Percentiles rank a stretch among this genome's conserved stretches.
These are phyloP conservation scores for Anolis apletophallus DNA, from an alignment of 2,797 vertebrate species.

Conservation along the genomic window DNA sequence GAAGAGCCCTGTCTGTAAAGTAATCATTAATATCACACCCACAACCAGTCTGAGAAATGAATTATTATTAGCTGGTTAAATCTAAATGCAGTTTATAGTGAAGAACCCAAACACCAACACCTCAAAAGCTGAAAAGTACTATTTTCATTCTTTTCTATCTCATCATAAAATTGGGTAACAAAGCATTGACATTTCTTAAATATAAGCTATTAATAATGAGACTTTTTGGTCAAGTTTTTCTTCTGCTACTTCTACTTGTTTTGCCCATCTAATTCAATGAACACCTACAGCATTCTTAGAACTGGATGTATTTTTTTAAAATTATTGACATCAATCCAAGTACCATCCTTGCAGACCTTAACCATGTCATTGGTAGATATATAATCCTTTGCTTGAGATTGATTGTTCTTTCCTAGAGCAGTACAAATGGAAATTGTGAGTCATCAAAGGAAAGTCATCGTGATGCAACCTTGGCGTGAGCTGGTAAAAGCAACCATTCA, in stretches of 20 bases:
- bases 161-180: conserved; percentile 4
- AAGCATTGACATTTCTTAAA: conserved; percentile 11
- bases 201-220: conserved; percentile 28
- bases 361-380: conserved; percentile 21
- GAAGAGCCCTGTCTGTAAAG: conserved; percentile 39
- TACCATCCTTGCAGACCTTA: conserved; percentile 14
- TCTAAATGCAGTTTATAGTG: conserved; percentile 28
- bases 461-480: conserved; percentile 38
- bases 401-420: conserved; percentile 16
- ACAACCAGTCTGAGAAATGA: conserved; percentile 16
- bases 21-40: conserved; percentile 22
- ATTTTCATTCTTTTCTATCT: neutral
- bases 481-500: conserved; percentile 50
- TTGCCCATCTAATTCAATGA: conserved; percentile 18
- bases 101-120: conserved; percentile 32
- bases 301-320: neutral
- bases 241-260: conserved; percentile 24
- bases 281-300: conserved; percentile 13
- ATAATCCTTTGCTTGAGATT: neutral
- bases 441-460: conserved; percentile 17
- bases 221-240: conserved; percentile 15
- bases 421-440: conserved; percentile 38
- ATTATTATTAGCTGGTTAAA: conserved; percentile 39
- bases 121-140: conserved; percentile 20
- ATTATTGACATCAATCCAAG: conserved; percentile 16